Evolutionary conservation across 2,888 invertebrate genomes (phyloP).

Genomic region (Sepioteuthis lessoniana): DNA sequence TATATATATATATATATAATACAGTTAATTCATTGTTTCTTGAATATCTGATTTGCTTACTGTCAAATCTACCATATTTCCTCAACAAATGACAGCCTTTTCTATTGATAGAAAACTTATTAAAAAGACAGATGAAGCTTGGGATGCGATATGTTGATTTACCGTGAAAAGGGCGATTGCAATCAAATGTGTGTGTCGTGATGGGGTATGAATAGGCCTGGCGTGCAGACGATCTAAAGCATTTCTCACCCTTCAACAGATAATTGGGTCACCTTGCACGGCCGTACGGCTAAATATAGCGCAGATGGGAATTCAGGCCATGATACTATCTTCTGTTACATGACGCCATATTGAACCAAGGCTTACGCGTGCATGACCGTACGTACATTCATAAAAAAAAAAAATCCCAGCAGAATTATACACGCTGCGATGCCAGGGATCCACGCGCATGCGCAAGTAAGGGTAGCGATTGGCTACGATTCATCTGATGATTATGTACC

Average conservation of each 20-base stretch:
- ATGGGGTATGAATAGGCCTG: too few species aligned
- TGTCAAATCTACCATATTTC: too few species aligned
- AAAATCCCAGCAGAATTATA: background rate
- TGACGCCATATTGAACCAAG: background rate
- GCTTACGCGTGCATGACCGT: background rate
- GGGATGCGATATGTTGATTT: background rate
- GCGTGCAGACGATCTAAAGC: background rate
- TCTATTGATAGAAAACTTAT: background rate
- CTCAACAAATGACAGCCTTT: background rate
- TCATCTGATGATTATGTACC: too few species aligned
- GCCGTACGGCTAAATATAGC: background rate
- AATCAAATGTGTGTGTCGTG: background rate
- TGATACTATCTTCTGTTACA: background rate
- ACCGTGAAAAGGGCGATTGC: background rate
- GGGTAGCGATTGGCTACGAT: too few species aligned
- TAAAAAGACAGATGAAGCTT: background rate
- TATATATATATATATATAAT: too few species aligned
- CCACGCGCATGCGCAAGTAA: background rate
- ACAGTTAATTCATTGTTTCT: background rate
- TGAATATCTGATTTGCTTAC: background rate
- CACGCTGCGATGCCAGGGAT: background rate
- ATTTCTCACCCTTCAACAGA: background rate
- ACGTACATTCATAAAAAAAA: too few species aligned
- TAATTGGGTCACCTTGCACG: conserved; percentile 33
- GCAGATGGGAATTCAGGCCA: background rate